phyloP scores from a whole-genome alignment of 2,113 vertebrate genomes.

The Anhinga rufa region DNA sequence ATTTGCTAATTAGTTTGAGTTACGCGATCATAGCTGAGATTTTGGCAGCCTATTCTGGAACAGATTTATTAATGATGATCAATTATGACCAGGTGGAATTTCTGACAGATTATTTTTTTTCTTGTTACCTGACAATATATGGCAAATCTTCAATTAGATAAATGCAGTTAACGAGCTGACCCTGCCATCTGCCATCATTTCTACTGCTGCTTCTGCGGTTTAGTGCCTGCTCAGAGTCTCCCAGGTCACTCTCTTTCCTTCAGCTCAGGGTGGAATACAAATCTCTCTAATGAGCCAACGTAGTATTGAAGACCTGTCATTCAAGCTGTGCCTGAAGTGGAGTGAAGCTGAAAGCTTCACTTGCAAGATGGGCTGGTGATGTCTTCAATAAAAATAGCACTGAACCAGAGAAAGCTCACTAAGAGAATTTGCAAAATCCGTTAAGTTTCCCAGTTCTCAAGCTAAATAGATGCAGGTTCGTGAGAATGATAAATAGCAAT shows the following conservation, averaged over 20 bases:
- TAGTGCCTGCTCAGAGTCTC: neutral
- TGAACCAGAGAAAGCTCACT: neutral
- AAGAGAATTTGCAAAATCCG: neutral
- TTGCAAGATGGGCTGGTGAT: neutral
- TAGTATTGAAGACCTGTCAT: neutral
- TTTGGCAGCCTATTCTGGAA: slow-evolving; percentile 39
- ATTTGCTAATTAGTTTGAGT: slow-evolving; percentile 46
- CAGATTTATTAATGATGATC: slow-evolving; percentile 62
- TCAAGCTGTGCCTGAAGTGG: neutral
- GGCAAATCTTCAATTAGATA: slow-evolving; percentile 54
- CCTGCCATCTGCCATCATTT: slow-evolving; percentile 65
- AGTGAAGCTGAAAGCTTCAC: neutral
- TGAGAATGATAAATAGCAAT: neutral
- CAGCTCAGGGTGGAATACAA: neutral
- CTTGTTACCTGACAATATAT: slow-evolving; percentile 51
- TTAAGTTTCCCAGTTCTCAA: neutral
- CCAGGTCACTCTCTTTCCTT: neutral
- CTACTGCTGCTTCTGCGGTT: neutral
- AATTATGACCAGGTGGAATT: slow-evolving; percentile 61
- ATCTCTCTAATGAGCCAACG: neutral
- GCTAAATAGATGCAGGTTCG: neutral
- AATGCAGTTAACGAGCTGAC: slow-evolving; percentile 62
- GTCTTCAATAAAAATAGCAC: neutral
- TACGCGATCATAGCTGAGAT: neutral
- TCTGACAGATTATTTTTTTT: slow-evolving; percentile 44